Evolutionary conservation across 2,888 invertebrate genomes (phyloP).

Genomic region (Polydrusus pterygomalis): DNA sequence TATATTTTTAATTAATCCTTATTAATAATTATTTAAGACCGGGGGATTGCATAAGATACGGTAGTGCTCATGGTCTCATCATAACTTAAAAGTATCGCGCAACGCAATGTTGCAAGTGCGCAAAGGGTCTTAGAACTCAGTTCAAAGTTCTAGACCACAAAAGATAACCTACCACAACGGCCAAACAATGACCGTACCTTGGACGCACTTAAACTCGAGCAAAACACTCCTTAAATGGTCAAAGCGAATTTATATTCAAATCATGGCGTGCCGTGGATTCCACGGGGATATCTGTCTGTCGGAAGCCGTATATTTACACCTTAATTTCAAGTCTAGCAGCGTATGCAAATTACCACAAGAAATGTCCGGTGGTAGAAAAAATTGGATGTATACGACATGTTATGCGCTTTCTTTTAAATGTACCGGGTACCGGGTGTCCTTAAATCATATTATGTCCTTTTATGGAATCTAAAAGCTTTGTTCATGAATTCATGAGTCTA

Average conservation of each 20-base stretch:
- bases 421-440: no score
- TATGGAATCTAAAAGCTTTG: no score
- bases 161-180: not conserved
- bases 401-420: not conserved
- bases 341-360: constrained; percentile 23
- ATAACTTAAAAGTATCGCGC: no score
- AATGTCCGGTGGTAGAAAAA: not conserved
- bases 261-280: constrained; percentile 19
- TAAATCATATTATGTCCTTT: no score
- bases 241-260: constrained; percentile 18
- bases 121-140: not conserved
- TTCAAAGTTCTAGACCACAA: not conserved
- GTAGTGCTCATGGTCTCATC: no score
- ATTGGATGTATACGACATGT: not conserved
- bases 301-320: constrained; percentile 33
- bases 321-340: constrained; percentile 21
- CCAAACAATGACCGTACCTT: not conserved
- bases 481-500: no score
- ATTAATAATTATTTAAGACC: no score
- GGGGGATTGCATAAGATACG: no score
- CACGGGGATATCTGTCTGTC: constrained; percentile 28
- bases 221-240: constrained; percentile 8
- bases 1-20: no score
- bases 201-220: not conserved
- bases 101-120: no score